Evolutionary conservation across 2,797 vertebrate genomes (phyloP).

Genomic region (Sebastes melanostomus): DNA sequence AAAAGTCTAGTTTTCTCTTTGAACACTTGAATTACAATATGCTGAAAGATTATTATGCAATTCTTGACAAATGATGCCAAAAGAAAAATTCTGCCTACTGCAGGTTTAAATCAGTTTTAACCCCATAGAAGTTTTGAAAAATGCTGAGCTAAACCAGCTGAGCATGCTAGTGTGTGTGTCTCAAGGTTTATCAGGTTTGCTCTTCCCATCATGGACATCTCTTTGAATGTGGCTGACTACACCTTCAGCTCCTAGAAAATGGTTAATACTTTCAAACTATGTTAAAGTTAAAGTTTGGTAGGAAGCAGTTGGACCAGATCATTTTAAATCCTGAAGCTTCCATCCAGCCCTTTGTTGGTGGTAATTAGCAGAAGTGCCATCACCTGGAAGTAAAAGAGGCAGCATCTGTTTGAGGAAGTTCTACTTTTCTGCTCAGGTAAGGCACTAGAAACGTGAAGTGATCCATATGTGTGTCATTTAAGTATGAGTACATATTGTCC

Average conservation of each 20-base stretch:
- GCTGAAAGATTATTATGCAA: no score
- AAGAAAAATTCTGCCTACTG: no score
- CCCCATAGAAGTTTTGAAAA: background rate
- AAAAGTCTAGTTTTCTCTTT: no score
- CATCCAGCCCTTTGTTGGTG: background rate
- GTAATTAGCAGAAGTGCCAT: constrained; percentile 63
- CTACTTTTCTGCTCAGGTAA: constrained; percentile 22
- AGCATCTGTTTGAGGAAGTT: background rate
- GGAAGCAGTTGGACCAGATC: background rate
- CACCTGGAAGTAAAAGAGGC: constrained; percentile 60
- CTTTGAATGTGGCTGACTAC: background rate
- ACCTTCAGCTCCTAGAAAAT: background rate
- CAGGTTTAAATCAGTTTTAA: background rate
- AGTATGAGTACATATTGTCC: background rate
- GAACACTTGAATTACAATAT: background rate
- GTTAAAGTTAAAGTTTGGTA: background rate
- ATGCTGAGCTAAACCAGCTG: background rate
- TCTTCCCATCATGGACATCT: background rate
- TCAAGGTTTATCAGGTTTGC: background rate
- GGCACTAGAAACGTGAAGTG: background rate
- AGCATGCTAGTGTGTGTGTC: background rate
- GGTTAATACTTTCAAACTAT: background rate
- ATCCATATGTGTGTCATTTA: background rate
- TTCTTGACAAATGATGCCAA: no score
- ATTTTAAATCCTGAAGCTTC: background rate